Evolutionary conservation across 2,888 invertebrate genomes (phyloP), one percentile per base, ranked within the genome.

Genomic region (Strigamia crassipes): DNA sequence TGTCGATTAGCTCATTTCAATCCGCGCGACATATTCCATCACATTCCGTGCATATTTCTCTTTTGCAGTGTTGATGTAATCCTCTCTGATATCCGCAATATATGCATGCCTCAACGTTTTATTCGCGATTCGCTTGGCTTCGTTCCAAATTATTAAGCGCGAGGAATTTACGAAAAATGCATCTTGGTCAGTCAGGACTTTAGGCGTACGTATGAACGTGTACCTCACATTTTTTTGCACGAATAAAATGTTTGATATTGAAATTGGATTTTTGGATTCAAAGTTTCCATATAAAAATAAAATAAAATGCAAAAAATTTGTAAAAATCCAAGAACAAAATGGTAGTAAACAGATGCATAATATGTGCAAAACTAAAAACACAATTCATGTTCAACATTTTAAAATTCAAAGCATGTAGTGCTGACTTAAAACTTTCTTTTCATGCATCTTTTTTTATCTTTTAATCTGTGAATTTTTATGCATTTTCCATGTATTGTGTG

Each of bases 1-100:
- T 61, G 61, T 61, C 21, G 61, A 61, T 61, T 61, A 61, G 61
- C 61, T 61, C 18, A 61, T 61, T 61, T 10, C 61, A 61, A 61
- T 61, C 61, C 61, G 18, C 10, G 61, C n/a, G 61, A 18, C 61
- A 61, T 61, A 61, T 61, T 61, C 61, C 61, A 61, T 61, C 61
- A 61, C 61, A 61, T 61, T 61, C 61, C 21, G 6, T 18, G 21
- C 61, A 61, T 61, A 61, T 61, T 61, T 61, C 61, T 21, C 61
- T 61, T 61, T 61, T 61, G 61, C 61, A 61, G 21, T 21, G 18
- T 61, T 61, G 61, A 21, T 21, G 61, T 61, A 61, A 61, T 61
- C n/a, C 61, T 18, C 42, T 42, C 42, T 42, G 42, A 42, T 15
- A 42, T 42, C 13, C 42, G 21, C 61, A 61, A 61, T 61, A 61